These are phyloP conservation scores for Ligdia adustata DNA, from an alignment of 2,888 invertebrate species.

Conservation along the genomic window DNA sequence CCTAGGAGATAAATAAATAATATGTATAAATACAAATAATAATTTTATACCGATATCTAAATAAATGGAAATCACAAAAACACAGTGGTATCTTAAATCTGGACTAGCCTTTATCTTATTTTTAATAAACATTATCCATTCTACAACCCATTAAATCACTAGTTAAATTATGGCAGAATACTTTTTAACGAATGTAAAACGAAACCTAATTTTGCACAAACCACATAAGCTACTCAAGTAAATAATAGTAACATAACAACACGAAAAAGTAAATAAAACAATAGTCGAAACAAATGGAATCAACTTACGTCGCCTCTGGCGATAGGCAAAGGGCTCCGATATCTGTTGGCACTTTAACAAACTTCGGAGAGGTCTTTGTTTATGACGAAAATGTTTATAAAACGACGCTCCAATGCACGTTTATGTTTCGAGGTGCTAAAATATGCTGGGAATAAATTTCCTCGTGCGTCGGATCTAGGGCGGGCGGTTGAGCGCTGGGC, in stretches of 20 bases:
- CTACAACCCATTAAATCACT: too few relatives aligned
- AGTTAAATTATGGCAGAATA: too few relatives aligned
- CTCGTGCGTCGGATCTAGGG: conserved; percentile 53
- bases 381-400: conserved; percentile 38
- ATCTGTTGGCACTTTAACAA: conserved; percentile 56
- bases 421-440: conserved; percentile 33
- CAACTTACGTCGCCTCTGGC: conserved; percentile 64
- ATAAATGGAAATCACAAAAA: too few relatives aligned
- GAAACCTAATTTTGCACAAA: too few relatives aligned
- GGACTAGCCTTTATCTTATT: too few relatives aligned
- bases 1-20: too few relatives aligned
- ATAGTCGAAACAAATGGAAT: conserved; percentile 22
- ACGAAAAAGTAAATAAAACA: conserved; percentile 17
- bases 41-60: too few relatives aligned
- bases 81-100: too few relatives aligned
- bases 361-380: conserved; percentile 47
- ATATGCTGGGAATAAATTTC: conserved; percentile 36
- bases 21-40: too few relatives aligned
- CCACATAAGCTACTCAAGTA: too few relatives aligned
- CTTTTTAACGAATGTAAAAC: too few relatives aligned
- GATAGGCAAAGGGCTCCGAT: conserved; percentile 55
- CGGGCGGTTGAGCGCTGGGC: conserved; percentile 57
- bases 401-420: conserved; percentile 27
- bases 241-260: conserved; percentile 2
- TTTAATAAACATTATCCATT: too few relatives aligned